Evolutionary conservation across 2,113 vertebrate genomes (phyloP), one percentile per base, ranked within the genome.

Genomic region (Calidris pygmaea): DNA sequence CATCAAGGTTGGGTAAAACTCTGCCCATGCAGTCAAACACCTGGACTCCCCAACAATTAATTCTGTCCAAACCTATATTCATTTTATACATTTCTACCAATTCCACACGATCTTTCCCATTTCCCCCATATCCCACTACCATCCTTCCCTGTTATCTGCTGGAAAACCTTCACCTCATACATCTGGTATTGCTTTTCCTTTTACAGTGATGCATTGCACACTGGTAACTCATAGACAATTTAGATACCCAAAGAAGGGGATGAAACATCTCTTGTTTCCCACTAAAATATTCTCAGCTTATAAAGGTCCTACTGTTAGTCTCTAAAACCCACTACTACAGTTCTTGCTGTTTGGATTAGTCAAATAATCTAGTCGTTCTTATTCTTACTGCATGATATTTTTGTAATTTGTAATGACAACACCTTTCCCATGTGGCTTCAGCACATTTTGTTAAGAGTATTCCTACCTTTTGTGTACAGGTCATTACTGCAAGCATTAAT

Each of bases 401-500:
- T 32, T 16, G 45, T 48, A n/a, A 74, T 58, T 85, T 87, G 26
- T 32, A 95, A 95, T 59, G 70, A 60, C 50, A 87, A 2, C 20
- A 37, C 30, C 47, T 85, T 91, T 48, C 47, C 35, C 81, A 43
- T 32, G 53, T 79, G 62, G 35, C 70, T 71, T 84, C 80, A 90
- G 29, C 50, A 77, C 37, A 81, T 95, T 86, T 93, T 66, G 60
- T 74, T 65, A 72, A 72, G n/a, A 47, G 15, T 86, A 71, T 48
- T 92, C 41, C 65, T 81, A 43, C 43, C 45, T 82, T 95, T 60
- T 75, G 45, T 72, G 83, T 71, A 50, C 93, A 93, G 81, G 87
- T 79, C 87, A 89, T 93, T 76, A 94, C 53, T 85, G 84, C 60
- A 94, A 74, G 41, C 58, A 87, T 95, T 91, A 92, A 91, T 48